Conservation (phyloP, 2,797 vertebrate species). For the Phoeniculus purpureus region DNA sequence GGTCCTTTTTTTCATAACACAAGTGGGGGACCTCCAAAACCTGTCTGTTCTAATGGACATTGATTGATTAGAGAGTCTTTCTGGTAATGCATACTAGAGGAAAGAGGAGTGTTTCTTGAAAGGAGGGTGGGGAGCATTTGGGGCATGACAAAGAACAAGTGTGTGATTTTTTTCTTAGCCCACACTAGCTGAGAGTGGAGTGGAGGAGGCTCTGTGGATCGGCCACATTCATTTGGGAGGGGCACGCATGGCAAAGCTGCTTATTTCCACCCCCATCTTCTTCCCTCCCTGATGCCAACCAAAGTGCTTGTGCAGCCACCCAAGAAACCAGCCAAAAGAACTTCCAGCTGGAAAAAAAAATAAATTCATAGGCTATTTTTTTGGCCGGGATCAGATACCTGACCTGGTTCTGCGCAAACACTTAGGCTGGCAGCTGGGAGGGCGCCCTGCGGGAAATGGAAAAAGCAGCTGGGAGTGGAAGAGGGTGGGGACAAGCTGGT, state of each 20-base stretch:
- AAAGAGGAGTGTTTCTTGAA: not conserved
- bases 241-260: not conserved
- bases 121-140: not conserved
- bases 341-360: not conserved
- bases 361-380: not conserved
- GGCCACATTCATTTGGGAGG: not conserved
- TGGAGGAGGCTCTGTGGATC: not conserved
- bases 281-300: not conserved
- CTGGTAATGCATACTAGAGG: not conserved
- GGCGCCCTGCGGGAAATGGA: not conserved
- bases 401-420: conserved; percentile 49
- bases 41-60: not conserved
- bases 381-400: not conserved
- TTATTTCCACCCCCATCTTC: not conserved
- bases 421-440: not conserved
- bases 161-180: not conserved
- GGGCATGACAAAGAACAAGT: not conserved
- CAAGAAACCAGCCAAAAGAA: conserved; percentile 44
- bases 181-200: not conserved
- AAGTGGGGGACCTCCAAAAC: not conserved
- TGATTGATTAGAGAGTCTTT: not conserved
- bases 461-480: conserved; percentile 56
- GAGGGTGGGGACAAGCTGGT: conserved; percentile 25
- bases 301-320: conserved; percentile 30
- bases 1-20: not conserved